Base-by-base conservation (phyloP, 2,888 invertebrate species). In the Elegia similella region DNA sequence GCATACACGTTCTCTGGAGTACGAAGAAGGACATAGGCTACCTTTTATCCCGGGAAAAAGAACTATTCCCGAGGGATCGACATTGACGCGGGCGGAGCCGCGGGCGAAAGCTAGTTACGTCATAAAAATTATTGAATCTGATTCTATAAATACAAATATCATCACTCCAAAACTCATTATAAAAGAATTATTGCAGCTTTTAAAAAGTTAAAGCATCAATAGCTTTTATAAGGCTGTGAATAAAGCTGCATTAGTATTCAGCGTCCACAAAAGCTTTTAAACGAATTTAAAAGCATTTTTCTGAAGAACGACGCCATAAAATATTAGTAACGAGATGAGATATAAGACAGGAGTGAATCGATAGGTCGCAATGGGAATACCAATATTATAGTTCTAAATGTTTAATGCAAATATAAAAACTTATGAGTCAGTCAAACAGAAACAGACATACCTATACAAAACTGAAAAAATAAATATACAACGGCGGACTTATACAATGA, bases 301-400 rank as follows among this genome's bases (percentile, higher is more conserved):
- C 47, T 29, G 23, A 29, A 48, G 15, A 56, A 48, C 42, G 42
- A 23, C 17, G 56, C 48, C 42, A 48, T 48, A 48, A 56, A 67
- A 66, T 68, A 66, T 66, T 64, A 61, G 64, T 64, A 63, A 61
- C 62, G 58, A 62, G 64, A 68, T 68, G 65, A 61, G 55, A 62
- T 67, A 60, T 61, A 62, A 56, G 60, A 57, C 54, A 59, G 34
- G 56, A 56, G 58, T 50, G 34, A 57, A 42, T 58, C 42, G 58
- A 60, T 56, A 23, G 48, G 17, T 13, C 55, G 16, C 38, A 38
- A 44, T 56, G 46, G 42, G 68, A 68, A 68, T 68, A 67, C 60
- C 62, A 68, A 67, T 68, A 62, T 64, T 59, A 50, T 34, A 34
- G 50, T 32, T 32, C 16, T 44, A 8, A 44, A 34, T 0, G 34